Conservation (phyloP, 2,888 invertebrate genomes). For the Macrosiphum euphorbiae region DNA sequence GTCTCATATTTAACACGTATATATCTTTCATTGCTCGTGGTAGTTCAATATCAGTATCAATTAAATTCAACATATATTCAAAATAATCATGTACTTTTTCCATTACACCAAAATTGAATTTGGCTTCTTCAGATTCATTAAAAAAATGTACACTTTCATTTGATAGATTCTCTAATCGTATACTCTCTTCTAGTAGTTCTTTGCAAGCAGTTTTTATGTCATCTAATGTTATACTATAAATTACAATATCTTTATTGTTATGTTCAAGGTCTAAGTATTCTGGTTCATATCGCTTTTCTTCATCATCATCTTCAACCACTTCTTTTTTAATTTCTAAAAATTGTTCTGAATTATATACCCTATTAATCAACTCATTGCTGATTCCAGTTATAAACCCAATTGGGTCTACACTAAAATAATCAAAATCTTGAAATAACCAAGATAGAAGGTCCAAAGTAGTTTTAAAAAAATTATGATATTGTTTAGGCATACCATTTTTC, state of each 20-base stretch:
- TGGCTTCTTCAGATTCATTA: conserved; percentile 5
- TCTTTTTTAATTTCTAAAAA: neutral
- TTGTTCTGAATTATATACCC: neutral
- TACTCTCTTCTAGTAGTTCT: neutral
- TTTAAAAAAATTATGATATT: conserved; percentile 44
- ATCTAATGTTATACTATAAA: conserved; percentile 49
- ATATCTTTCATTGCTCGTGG: conserved; percentile 74
- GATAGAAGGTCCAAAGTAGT: conserved; percentile 35
- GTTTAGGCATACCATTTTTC: conserved; percentile 52
- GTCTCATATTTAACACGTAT: conserved; percentile 70
- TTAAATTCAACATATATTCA: conserved; percentile 30
- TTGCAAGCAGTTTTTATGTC: conserved; percentile 24
- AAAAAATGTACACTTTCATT: neutral
- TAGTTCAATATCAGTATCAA: neutral
- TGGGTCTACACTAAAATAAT: conserved; percentile 30
- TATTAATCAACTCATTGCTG: neutral
- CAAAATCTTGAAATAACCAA: conserved; percentile 53
- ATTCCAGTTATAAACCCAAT: neutral
- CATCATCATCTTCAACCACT: conserved; percentile 9
- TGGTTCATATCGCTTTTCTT: neutral
- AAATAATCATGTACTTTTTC: conserved; percentile 49
- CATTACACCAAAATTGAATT: conserved; percentile 13
- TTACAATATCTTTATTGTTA: neutral
- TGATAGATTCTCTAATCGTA: neutral
- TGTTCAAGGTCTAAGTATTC: conserved; percentile 32